Evolutionary conservation across 2,797 vertebrate genomes (phyloP).

Genomic region (Silurus aristotelis): DNA sequence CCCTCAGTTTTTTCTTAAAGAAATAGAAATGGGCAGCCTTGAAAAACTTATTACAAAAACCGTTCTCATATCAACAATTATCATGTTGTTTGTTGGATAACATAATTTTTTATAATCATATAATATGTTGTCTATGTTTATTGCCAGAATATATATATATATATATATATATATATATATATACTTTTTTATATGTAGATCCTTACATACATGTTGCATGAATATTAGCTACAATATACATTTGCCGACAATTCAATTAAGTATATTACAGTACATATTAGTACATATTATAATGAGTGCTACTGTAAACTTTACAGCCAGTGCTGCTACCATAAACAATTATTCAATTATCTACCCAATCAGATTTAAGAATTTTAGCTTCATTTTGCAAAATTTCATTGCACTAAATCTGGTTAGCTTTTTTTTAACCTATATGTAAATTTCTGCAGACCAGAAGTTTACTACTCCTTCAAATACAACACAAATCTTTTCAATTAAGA

Average conservation of each 20-base stretch:
- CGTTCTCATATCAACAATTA: not conserved
- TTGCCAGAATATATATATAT: too few relatives aligned
- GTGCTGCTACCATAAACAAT: not conserved
- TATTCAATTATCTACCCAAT: not conserved
- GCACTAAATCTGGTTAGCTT: not conserved
- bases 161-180: too few relatives aligned
- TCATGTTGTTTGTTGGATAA: not conserved
- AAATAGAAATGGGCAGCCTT: not conserved
- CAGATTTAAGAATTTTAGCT: not conserved
- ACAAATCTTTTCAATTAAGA: not conserved
- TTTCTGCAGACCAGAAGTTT: not conserved
- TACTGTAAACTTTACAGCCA: not conserved
- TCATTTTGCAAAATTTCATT: not conserved
- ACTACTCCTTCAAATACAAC: not conserved
- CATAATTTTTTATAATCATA: not conserved
- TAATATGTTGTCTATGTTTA: too few relatives aligned
- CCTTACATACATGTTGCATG: too few relatives aligned
- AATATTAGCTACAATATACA: too few relatives aligned
- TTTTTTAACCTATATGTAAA: not conserved
- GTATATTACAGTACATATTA: not conserved
- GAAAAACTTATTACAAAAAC: not conserved
- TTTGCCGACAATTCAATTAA: too few relatives aligned
- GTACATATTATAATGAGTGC: not conserved
- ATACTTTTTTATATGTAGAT: not conserved
- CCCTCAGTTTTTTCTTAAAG: not conserved